phyloP scores from a whole-genome alignment of 2,888 invertebrate species.

The Acleris emargana region DNA sequence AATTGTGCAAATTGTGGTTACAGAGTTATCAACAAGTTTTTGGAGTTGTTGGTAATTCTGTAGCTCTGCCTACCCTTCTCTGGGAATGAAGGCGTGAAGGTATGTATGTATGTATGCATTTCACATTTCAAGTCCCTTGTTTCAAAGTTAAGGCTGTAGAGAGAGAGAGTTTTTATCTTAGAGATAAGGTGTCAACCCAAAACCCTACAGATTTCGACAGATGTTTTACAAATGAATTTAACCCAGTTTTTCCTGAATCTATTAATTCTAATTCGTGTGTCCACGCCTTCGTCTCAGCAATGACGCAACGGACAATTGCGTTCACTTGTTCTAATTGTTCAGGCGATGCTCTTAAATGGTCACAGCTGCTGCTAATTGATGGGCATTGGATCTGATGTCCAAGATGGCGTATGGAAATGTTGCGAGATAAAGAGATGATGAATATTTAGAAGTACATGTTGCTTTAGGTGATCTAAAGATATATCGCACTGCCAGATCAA shows the following conservation, averaged over 20 bases:
- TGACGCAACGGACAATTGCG: conserved; percentile 78
- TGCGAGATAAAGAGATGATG: not conserved
- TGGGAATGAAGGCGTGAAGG: too few species aligned
- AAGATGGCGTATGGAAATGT: conserved; percentile 35
- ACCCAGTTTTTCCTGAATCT: conserved; percentile 62
- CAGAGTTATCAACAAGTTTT: too few species aligned
- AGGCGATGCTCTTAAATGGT: conserved; percentile 61
- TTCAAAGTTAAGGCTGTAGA: too few species aligned
- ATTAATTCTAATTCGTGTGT: conserved; percentile 72
- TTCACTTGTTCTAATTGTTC: conserved; percentile 78
- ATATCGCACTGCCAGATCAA: too few species aligned
- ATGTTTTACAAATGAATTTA: conserved; percentile 40
- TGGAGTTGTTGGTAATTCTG: too few species aligned
- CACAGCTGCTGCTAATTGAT: conserved; percentile 78
- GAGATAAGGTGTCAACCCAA: too few species aligned
- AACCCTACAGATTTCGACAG: conserved; percentile 25
- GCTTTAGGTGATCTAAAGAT: too few species aligned
- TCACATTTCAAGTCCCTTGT: too few species aligned
- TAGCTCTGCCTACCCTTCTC: too few species aligned
- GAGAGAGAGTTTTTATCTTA: too few species aligned
- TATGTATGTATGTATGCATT: too few species aligned
- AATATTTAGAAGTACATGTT: not conserved
- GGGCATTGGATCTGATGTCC: conserved; percentile 48
- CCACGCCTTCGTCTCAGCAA: conserved; percentile 53
- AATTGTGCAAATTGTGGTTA: too few species aligned